Evolutionary conservation across 2,113 vertebrate genomes (phyloP).

Genomic region (Trematomus loennbergii): DNA sequence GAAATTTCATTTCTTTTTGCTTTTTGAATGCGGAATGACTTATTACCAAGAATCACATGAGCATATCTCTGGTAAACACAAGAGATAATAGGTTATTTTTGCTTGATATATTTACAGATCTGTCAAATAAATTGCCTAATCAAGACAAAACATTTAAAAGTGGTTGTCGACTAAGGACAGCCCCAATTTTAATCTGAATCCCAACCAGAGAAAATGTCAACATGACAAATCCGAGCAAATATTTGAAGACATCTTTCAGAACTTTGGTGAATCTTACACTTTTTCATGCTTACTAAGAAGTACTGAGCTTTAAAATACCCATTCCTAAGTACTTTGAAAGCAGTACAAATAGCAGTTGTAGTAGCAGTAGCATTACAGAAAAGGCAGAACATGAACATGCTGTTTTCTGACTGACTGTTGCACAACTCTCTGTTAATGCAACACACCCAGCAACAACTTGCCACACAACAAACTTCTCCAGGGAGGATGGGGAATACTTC

Average conservation of each 20-base stretch:
- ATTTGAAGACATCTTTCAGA: neutral
- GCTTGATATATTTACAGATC: no score
- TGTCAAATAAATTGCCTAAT: no score
- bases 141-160: no score
- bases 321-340: neutral
- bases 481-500: constrained; percentile 15
- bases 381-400: neutral
- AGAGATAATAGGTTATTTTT: no score
- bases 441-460: constrained; percentile 68
- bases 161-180: no score
- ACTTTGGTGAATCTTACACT: neutral
- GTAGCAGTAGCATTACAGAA: neutral
- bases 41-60: no score
- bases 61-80: no score
- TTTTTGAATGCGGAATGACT: no score
- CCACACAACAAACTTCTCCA: constrained; percentile 52
- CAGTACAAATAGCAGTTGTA: neutral
- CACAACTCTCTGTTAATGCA: constrained; percentile 45
- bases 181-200: no score
- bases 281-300: neutral
- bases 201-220: neutral
- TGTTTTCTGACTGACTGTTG: constrained; percentile 18
- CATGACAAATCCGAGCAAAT: neutral
- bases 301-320: neutral
- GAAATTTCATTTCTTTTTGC: no score